phyloP scores from a whole-genome alignment of 2,113 vertebrate genomes.

The Mormyrus iriodes region DNA sequence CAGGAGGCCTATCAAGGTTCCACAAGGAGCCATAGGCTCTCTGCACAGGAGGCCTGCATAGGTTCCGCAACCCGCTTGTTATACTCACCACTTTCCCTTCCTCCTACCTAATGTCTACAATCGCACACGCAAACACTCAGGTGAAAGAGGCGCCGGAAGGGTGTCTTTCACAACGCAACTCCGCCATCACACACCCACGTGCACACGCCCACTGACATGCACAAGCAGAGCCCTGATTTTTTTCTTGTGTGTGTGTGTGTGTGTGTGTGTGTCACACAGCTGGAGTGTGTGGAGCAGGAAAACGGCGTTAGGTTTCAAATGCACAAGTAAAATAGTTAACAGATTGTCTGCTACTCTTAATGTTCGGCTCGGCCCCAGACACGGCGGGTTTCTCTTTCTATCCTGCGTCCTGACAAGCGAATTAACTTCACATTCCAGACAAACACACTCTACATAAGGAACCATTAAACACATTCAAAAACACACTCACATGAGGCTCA shows the following conservation, averaged over 20 bases:
- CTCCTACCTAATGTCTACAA: conserved; percentile 29
- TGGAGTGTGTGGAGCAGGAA: conserved; percentile 24
- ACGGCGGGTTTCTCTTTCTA: neutral
- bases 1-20: no score
- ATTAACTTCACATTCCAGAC: neutral
- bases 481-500: conserved; percentile 11
- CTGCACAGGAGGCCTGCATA: conserved; percentile 52
- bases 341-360: conserved; percentile 40
- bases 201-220: neutral
- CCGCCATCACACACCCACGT: conserved; percentile 16
- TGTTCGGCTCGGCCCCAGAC: conserved; percentile 22
- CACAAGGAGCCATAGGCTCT: neutral
- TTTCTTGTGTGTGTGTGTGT: conserved; percentile 16
- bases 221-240: neutral
- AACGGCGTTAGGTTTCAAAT: conserved; percentile 56
- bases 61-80: conserved; percentile 51
- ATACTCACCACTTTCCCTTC: conserved; percentile 40
- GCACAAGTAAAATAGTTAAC: conserved; percentile 57
- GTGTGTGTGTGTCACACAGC: neutral
- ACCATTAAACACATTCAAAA: neutral
- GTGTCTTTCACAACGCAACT: conserved; percentile 52
- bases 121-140: conserved; percentile 49
- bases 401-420: neutral
- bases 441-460: neutral
- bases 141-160: conserved; percentile 51